phyloP scores from a whole-genome alignment of 2,113 vertebrate genomes.

The Labrus mixtus region DNA sequence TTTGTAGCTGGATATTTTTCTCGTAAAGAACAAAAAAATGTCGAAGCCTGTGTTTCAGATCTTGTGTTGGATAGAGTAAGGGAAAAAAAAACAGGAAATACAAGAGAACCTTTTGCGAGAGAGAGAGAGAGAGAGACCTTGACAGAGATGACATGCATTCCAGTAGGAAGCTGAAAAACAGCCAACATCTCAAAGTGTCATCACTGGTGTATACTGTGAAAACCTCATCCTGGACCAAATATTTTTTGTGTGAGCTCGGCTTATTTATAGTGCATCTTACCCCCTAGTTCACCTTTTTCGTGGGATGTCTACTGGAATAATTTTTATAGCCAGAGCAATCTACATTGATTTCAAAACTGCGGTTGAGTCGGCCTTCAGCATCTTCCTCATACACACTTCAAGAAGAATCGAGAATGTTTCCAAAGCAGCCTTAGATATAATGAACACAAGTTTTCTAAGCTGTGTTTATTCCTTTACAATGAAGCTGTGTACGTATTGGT shows the following conservation, averaged over 20 bases:
- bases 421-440: background rate
- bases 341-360: background rate
- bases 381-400: background rate
- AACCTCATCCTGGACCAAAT: slow-evolving; percentile 11
- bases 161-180: slow-evolving; percentile 25
- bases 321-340: background rate
- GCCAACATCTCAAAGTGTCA: slow-evolving; percentile 40
- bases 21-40: slow-evolving; percentile 28
- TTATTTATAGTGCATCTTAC: slow-evolving; percentile 10
- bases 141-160: slow-evolving; percentile 29
- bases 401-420: too few relatives aligned
- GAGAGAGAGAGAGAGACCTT: slow-evolving; percentile 39
- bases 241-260: background rate
- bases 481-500: too few relatives aligned
- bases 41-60: slow-evolving; percentile 6
- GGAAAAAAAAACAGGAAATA: background rate
- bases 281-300: background rate
- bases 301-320: background rate
- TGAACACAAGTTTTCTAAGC: too few relatives aligned
- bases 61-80: slow-evolving; percentile 17
- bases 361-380: background rate
- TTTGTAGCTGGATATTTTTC: slow-evolving; percentile 9
- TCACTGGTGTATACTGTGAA: slow-evolving; percentile 18
- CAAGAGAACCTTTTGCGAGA: background rate
- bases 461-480: too few relatives aligned